phyloP scores from a whole-genome alignment of 2,113 vertebrate genomes.

The Seriola aureovittata region DNA sequence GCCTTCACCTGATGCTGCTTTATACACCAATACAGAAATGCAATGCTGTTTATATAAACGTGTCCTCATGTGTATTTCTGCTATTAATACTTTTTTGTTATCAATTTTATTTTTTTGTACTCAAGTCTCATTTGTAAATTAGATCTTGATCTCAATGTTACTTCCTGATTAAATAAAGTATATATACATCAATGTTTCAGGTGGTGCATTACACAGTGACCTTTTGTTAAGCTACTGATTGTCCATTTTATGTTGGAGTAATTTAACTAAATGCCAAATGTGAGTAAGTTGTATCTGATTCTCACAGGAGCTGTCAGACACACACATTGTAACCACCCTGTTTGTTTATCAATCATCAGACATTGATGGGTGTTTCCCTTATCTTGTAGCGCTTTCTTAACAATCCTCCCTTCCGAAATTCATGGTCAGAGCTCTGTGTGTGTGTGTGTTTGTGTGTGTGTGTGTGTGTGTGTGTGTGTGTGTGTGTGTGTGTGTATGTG shows the following conservation, averaged over 20 bases:
- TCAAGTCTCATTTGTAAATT: no score
- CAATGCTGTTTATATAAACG: no score
- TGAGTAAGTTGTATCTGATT: background rate
- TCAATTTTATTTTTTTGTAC: no score
- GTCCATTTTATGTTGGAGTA: background rate
- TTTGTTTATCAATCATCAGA: slow-evolving; percentile 16
- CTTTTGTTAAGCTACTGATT: background rate
- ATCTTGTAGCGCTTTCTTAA: background rate
- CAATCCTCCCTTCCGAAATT: background rate
- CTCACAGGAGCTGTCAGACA: slow-evolving; percentile 1
- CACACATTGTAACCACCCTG: background rate
- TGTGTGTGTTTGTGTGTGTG: slow-evolving; percentile 3
- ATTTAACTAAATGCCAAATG: background rate
- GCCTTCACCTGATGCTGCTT: no score
- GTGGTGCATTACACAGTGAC: background rate
- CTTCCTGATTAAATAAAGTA: no score
- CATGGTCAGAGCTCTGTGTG: background rate
- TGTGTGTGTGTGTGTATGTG: slow-evolving; percentile 20
- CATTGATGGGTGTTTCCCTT: slow-evolving; percentile 14
- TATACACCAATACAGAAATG: no score
- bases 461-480: background rate
- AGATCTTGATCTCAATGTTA: no score
- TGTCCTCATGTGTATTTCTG: no score
- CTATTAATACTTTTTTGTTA: no score
- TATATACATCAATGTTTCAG: background rate